Conservation (phyloP, 2,888 invertebrate species). For the Hydroisotoma schaefferi region DNA sequence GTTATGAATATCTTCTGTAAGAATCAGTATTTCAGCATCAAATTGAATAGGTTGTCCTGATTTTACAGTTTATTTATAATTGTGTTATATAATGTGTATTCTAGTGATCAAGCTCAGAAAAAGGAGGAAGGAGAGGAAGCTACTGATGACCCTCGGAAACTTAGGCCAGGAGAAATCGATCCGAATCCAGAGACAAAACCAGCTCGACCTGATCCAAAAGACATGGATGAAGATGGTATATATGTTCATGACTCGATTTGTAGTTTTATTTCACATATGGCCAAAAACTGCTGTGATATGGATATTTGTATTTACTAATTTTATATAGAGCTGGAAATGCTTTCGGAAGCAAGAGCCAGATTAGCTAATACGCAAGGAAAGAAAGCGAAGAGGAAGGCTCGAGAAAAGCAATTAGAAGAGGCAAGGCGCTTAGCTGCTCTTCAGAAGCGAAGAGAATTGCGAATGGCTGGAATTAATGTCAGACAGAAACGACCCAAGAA, state of each 20-base stretch:
- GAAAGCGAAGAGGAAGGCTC: constrained; percentile 87
- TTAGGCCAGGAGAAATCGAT: constrained; percentile 99
- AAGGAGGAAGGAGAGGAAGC: constrained; percentile 92
- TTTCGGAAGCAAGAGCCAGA: constrained; percentile 96
- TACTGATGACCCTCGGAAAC: constrained; percentile 89
- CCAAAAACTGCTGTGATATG: neutral
- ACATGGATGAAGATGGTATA: constrained; percentile 98
- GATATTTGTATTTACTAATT: neutral
- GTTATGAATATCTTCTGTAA: constrained; percentile 93
- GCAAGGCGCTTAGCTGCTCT: constrained; percentile 92
- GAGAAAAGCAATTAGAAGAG: constrained; percentile 98
- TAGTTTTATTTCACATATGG: neutral
- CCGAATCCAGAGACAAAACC: constrained; percentile 99
- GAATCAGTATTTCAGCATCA: constrained; percentile 51
- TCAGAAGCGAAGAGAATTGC: constrained; percentile 90
- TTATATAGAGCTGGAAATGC: constrained; percentile 86
- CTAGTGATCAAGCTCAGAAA: constrained; percentile 92
- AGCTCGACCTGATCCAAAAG: constrained; percentile 96
- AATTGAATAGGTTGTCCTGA: constrained; percentile 5
- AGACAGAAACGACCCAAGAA: constrained; percentile 56
- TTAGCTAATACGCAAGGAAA: constrained; percentile 98
- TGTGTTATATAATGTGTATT: constrained; percentile 35
- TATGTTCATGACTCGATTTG: no score
- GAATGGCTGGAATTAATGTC: constrained; percentile 86
- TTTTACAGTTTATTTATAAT: constrained; percentile 1